Evolutionary conservation across 2,113 vertebrate genomes (phyloP), one percentile per base, ranked within the genome.

Genomic region (Monopterus albus): DNA sequence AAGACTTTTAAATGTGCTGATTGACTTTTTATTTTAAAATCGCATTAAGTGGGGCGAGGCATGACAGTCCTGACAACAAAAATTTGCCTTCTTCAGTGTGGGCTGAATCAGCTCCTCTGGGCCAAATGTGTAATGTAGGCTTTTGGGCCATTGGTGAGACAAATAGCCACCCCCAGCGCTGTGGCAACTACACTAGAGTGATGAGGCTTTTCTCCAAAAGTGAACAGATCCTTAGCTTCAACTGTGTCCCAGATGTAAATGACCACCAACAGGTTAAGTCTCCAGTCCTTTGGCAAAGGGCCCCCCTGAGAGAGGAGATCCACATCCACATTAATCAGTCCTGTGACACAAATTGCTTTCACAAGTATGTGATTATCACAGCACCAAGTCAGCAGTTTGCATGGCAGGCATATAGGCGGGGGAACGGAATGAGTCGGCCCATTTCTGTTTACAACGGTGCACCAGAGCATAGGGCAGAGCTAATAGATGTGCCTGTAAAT

Each of bases 341-440:
- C 83, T 29, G 56, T 5, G 68, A 85, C 86, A 72, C 75, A 85
- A 88, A 89, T 81, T 76, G 79, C 71, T 69, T 56, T 39, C 45
- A 57, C 82, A 89, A 87, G 89, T 85, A 77, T 2, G 60, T 66
- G 85, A 91, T 91, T 85, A 91, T 89, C 81, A 72, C 88, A 83
- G 65, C 61, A 80, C 60, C 57, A 35, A 76, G 75, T 91, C 88
- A 89, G 86, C 88, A 79, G 75, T 89, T 89, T 87, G 75, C 76
- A 78, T 78, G 64, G 70, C 57, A 28, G 67, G 51, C 57, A 55
- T 39, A 52, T 39, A 52, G 64, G 68, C 28, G 39, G 51, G 33
- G 72, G 31, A 66, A 67, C 31, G 36, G 65, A 85, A 84, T 69
- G 72, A 75, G 71, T 58, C 42, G 56, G 59, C 78, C 74, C 9